These are phyloP conservation scores for Polylopha cassiicola DNA, from an alignment of 2,888 invertebrate species.

Conservation along the genomic window DNA sequence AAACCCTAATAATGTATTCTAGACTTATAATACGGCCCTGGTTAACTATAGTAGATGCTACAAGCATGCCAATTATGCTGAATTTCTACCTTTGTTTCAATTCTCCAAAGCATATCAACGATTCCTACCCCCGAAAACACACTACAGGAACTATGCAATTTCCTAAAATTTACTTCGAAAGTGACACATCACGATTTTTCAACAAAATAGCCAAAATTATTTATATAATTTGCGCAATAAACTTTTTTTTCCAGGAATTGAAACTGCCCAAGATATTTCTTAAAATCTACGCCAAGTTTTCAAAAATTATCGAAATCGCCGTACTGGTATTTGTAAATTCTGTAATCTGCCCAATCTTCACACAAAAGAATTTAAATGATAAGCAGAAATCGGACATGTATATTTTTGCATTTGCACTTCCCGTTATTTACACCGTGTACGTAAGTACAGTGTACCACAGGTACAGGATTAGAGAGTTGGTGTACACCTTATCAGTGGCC, in stretches of 20 bases:
- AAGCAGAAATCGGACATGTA: slow-evolving; percentile 9
- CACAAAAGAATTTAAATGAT: slow-evolving; percentile 13
- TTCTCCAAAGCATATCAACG: too few species aligned
- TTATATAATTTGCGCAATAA: not conserved
- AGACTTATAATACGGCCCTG: too few species aligned
- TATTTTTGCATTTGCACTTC: slow-evolving; percentile 6
- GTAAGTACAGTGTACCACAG: slow-evolving; percentile 2
- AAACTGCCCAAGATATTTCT: not conserved
- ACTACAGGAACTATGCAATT: too few species aligned
- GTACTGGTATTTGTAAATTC: slow-evolving; percentile 3
- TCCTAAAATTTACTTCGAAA: too few species aligned
- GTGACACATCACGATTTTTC: not conserved
- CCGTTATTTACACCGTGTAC: not conserved
- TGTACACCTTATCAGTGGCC: slow-evolving; percentile 2
- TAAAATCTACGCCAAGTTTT: not conserved
- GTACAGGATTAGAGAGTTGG: slow-evolving; percentile 2
- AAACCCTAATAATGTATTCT: too few species aligned
- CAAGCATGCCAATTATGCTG: too few species aligned
- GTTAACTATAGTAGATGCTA: too few species aligned
- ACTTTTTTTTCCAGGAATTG: slow-evolving; percentile 10
- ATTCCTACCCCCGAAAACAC: too few species aligned
- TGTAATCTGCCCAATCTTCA: slow-evolving; percentile 2
- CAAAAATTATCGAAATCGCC: slow-evolving; percentile 2
- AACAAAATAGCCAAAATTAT: slow-evolving; percentile 4
- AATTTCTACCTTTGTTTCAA: too few species aligned